A percentile compares a stretch with the other conserved stretches of the same genome.
Conservation (phyloP, 2,113 vertebrate species). For the Rhinoptilus africanus region DNA sequence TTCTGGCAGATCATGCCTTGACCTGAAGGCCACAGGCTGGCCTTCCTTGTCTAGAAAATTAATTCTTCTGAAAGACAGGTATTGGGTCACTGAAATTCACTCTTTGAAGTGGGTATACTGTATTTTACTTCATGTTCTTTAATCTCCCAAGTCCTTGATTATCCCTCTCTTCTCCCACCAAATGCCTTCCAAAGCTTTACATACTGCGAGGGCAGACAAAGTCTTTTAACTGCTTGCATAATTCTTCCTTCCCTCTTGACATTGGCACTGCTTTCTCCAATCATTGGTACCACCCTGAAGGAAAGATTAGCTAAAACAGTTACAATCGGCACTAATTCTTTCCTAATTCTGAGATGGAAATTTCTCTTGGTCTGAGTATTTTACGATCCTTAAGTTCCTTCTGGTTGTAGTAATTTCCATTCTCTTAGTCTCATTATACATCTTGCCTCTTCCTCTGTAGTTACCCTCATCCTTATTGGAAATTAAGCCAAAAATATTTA, state of each 20-base stretch:
- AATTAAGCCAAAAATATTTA: not conserved
- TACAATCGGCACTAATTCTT: not conserved
- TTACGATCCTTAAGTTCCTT: not conserved
- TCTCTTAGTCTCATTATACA: not conserved
- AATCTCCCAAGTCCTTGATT: not conserved
- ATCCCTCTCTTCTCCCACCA: too few species aligned
- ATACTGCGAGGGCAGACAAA: not conserved
- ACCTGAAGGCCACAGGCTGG: not conserved
- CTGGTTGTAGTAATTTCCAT: not conserved
- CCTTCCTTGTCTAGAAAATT: not conserved
- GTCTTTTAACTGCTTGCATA: not conserved
- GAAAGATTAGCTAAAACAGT: slow-evolving; percentile 17
- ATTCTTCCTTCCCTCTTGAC: not conserved
- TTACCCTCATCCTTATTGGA: not conserved
- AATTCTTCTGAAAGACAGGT: not conserved
- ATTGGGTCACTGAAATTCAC: not conserved
- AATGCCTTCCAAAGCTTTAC: not conserved
- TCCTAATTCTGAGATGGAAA: not conserved
- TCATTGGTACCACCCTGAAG: not conserved
- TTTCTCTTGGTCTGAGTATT: not conserved
- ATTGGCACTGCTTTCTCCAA: not conserved
- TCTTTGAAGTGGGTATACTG: not conserved
- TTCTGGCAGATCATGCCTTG: not conserved
- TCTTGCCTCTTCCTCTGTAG: not conserved
- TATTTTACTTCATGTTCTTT: not conserved